Conservation (phyloP, 2,888 invertebrate species). For the Tipula vernalis region DNA sequence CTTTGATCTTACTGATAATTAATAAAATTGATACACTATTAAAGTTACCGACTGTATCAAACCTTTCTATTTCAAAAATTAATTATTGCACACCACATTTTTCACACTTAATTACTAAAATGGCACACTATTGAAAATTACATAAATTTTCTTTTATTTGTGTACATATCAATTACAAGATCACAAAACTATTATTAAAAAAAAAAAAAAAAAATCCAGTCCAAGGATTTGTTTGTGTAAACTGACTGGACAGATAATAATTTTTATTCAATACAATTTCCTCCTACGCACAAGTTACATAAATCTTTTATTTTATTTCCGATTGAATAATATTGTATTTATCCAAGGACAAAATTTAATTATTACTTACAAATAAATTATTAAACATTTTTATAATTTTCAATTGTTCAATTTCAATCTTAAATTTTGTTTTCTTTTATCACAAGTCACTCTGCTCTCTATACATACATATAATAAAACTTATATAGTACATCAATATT, state of each 20-base stretch:
- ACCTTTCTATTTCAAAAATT: neutral
- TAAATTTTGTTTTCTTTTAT: neutral
- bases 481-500: neutral
- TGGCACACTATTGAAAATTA: neutral
- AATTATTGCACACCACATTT: neutral
- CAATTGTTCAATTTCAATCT: neutral
- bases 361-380: neutral
- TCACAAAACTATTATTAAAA: neutral
- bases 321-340: neutral
- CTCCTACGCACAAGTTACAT: neutral
- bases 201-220: neutral
- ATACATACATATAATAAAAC: neutral
- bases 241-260: neutral
- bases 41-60: neutral
- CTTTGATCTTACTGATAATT: neutral
- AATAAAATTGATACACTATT: neutral
- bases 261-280: neutral
- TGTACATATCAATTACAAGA: neutral
- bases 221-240: neutral
- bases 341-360: neutral
- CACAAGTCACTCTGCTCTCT: neutral
- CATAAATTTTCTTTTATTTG: neutral
- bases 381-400: neutral
- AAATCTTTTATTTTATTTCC: neutral
- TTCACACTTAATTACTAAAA: neutral